Conservation (phyloP, 2,797 vertebrate genomes). For the Siniperca undulata region DNA sequence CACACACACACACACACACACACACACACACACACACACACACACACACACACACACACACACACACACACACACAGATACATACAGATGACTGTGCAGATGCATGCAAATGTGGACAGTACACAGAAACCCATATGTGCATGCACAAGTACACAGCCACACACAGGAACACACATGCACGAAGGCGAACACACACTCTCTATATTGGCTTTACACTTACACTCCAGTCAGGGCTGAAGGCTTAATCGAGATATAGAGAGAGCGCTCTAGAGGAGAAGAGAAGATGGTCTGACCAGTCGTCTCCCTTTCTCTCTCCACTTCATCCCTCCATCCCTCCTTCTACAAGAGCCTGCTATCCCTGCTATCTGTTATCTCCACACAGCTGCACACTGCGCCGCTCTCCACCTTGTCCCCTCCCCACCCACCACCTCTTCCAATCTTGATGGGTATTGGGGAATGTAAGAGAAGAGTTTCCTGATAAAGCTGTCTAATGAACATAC, state of each 20-base stretch:
- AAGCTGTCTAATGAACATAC: conserved; percentile 95
- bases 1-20: conserved; percentile 13
- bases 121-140: conserved; percentile 26
- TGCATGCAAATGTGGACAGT: conserved; percentile 65
- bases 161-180: conserved; percentile 21
- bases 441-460: conserved; percentile 90
- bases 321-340: conserved; percentile 77
- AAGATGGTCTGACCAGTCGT: conserved; percentile 73
- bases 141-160: conserved; percentile 25
- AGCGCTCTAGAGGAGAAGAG: conserved; percentile 63
- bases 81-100: conserved; percentile 38
- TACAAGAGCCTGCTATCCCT: conserved; percentile 71
- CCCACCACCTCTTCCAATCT: conserved; percentile 79
- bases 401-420: conserved; percentile 69
- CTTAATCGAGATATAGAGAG: conserved; percentile 77
- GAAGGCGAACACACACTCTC: conserved; percentile 48
- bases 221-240: conserved; percentile 72
- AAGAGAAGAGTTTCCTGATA: conserved; percentile 90
- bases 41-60: conserved; percentile 44
- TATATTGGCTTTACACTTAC: conserved; percentile 69
- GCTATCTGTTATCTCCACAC: conserved; percentile 85
- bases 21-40: conserved; percentile 41
- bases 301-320: conserved; percentile 66
- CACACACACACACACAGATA: conserved; percentile 26
- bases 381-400: conserved; percentile 76